Conservation (phyloP, 1,140 invertebrate genomes). For the Gonioctena quinquepunctata region DNA sequence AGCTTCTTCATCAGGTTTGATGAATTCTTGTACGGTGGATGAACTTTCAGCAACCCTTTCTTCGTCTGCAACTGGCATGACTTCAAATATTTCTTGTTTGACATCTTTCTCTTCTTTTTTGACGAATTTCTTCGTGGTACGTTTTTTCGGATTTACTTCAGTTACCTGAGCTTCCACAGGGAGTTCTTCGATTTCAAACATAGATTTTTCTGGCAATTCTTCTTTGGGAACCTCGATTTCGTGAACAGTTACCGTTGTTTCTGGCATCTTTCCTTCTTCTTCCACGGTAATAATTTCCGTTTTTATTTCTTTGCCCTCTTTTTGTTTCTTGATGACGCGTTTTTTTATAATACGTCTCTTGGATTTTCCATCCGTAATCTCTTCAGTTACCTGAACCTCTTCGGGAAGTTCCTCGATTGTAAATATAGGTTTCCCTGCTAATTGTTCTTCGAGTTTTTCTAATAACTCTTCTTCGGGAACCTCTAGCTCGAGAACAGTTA, state of each 20-base stretch:
- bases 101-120: conserved; percentile 49
- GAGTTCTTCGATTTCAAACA: conserved; percentile 47
- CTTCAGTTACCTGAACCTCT: conserved; percentile 46
- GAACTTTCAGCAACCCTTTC: neutral
- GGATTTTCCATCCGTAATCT: conserved; percentile 38
- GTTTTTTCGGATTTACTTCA: conserved; percentile 27
- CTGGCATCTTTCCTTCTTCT: conserved; percentile 48
- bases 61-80: conserved; percentile 44
- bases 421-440: conserved; percentile 30
- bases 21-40: conserved; percentile 19
- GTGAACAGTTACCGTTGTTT: conserved; percentile 49
- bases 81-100: conserved; percentile 47
- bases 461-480: conserved; percentile 28
- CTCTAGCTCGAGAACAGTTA: conserved; percentile 47
- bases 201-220: conserved; percentile 39
- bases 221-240: conserved; percentile 54
- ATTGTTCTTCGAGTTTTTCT: conserved; percentile 24
- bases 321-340: conserved; percentile 40
- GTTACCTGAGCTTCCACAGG: conserved; percentile 39
- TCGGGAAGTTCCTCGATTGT: conserved; percentile 47
- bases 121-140: conserved; percentile 46
- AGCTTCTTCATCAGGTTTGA: conserved; percentile 28
- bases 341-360: conserved; percentile 45
- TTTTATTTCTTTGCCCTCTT: conserved; percentile 42
- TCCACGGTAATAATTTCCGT: conserved; percentile 49